phyloP scores from a whole-genome alignment of 2,888 invertebrate species.

The Deilephila porcellus region DNA sequence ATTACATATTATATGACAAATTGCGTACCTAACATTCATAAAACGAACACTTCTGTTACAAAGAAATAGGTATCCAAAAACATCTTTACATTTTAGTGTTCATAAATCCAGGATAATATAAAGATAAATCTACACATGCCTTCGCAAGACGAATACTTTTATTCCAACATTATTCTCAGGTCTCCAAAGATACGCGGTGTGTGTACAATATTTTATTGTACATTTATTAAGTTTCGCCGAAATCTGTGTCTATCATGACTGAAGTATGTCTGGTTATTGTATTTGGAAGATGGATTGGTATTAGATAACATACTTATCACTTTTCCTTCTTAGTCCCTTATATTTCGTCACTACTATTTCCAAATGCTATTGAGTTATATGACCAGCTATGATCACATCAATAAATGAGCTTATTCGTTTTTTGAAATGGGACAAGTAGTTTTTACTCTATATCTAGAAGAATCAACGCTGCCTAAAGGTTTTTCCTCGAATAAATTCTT shows the following conservation, averaged over 20 bases:
- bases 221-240: neutral
- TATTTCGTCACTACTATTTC: neutral
- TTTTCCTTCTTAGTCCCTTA: too few species aligned
- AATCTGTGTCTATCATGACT: neutral
- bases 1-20: too few species aligned
- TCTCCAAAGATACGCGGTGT: neutral
- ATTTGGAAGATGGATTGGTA: neutral
- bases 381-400: too few species aligned
- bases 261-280: neutral
- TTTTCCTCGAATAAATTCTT: too few species aligned
- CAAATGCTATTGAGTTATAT: too few species aligned
- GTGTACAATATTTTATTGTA: constrained; percentile 6
- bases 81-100: constrained; percentile 1
- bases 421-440: too few species aligned
- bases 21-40: too few species aligned
- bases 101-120: constrained; percentile 21
- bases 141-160: neutral
- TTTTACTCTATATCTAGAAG: too few species aligned
- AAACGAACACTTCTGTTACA: neutral
- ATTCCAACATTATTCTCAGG: constrained; percentile 13
- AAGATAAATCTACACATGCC: constrained; percentile 17
- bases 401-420: too few species aligned
- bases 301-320: neutral
- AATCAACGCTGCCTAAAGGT: too few species aligned
- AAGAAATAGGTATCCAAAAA: neutral